These are phyloP conservation scores for Nasonovia ribisnigri DNA, from an alignment of 2,888 invertebrate genomes.

Conservation along the genomic window DNA sequence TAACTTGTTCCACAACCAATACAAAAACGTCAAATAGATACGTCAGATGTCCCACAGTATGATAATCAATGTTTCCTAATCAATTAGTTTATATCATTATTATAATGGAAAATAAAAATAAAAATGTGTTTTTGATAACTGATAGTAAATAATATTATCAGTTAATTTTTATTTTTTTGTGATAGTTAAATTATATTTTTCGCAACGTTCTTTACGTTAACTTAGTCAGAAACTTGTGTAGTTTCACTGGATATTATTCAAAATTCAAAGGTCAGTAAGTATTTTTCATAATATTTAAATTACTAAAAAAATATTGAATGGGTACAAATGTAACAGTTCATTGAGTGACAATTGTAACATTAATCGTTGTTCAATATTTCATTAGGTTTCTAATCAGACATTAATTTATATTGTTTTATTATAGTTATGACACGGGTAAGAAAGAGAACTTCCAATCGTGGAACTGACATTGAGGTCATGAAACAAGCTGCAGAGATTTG, in stretches of 20 bases:
- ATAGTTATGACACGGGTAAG: neutral
- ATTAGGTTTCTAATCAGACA: neutral
- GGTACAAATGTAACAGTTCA: neutral
- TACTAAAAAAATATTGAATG: neutral
- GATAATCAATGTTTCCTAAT: no score
- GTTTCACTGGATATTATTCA: neutral
- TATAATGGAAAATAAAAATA: neutral
- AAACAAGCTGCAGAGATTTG: neutral
- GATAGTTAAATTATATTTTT: neutral
- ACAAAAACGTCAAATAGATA: no score
- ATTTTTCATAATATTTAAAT: neutral
- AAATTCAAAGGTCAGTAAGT: neutral
- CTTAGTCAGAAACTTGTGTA: neutral
- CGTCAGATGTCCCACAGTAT: no score
- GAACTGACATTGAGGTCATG: neutral
- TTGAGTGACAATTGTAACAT: neutral
- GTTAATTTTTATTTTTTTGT: neutral
- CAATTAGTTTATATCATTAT: no score
- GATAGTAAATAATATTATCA: neutral
- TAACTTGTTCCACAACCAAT: no score
- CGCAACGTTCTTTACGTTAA: neutral
- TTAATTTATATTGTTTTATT: neutral
- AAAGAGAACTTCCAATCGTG: neutral
- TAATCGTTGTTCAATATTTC: neutral
- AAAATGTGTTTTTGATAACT: conserved; percentile 5